Evolutionary conservation across 1,140 invertebrate species (phyloP).

Genomic region (Pristionchus pacificus): DNA sequence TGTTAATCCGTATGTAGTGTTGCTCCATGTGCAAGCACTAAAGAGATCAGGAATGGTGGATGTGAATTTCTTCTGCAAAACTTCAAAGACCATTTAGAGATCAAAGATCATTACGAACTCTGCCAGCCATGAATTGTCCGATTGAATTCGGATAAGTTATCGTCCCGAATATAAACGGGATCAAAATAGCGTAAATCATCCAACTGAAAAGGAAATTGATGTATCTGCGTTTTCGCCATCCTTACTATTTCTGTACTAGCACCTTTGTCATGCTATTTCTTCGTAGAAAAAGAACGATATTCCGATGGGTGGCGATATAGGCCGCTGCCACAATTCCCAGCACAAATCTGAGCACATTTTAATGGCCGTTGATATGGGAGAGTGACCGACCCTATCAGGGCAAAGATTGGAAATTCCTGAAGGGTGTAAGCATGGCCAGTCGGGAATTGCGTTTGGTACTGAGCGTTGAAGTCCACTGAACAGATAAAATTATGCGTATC

Average conservation of each 20-base stretch:
- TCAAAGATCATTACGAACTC: not conserved
- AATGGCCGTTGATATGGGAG: no score
- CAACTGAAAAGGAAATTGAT: no score
- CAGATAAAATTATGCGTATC: not conserved
- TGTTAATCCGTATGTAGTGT: not conserved
- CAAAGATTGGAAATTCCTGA: conserved; percentile 90
- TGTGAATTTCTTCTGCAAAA: not conserved
- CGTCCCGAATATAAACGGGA: not conserved
- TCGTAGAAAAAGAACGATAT: no score
- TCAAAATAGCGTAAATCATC: not conserved
- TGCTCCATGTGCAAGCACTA: not conserved
- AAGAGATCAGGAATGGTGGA: not conserved
- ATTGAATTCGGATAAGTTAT: not conserved
- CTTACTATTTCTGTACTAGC: no score
- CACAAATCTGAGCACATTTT: no score
- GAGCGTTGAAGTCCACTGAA: conserved; percentile 83
- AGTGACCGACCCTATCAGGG: conserved; percentile 91
- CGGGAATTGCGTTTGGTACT: conserved; percentile 88
- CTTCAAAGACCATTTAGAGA: not conserved
- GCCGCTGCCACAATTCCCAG: no score
- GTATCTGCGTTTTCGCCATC: no score
- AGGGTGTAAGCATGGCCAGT: conserved; percentile 96
- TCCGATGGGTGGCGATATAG: no score
- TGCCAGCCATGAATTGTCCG: not conserved
- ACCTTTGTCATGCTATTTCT: no score